Evolutionary conservation across 2,113 vertebrate species (phyloP), one percentile per base, ranked within the genome.

Genomic region (Megaleporinus macrocephalus): DNA sequence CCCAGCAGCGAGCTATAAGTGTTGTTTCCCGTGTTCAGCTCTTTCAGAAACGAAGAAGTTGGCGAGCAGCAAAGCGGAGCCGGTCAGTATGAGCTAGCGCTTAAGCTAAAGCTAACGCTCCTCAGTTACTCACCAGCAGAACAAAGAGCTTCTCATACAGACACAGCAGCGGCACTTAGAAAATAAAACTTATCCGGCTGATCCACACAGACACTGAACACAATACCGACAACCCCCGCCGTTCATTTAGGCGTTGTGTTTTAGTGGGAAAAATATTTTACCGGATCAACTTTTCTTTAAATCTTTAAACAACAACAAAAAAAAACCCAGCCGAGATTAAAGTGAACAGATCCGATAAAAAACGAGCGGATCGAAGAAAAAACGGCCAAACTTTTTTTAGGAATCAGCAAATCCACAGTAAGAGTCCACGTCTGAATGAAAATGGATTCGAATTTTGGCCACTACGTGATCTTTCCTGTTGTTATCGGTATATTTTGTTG

Each of bases 261-360:
- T 57, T 22, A n/a, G 53, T 1, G 6, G 4, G 57, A 61, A 61
- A 57, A 2, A 13, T 20, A n/a, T 76, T 74, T 68, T 61, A 47
- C 33, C 55, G n/a, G 68, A 62, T 62, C 49, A 84, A 87, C 86
- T 87, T 86, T 73, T n/a, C 22, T 77, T 69, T 77, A 49, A 74
- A 62, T 57, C 77, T 80, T 72, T 70, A 61, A 78, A 83, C 12
- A 76, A 82, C 73, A 84, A 41, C 62, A 57, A 47, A 69, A 70
- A 69, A 70, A 47, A 72, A 36, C 18, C 53, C 71, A 78, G 59
- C 57, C 62, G 55, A n/a, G 75, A 85, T 81, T 86, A 80, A 82
- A 88, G 76, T 84, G 49, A 57, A 10, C 57, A 29, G 71, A 27
- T 36, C 59, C 57, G 59, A 44, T 55, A 7, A 57, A 20, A 26